Percentiles rank a stretch among this genome's conserved stretches.
phyloP scores from a whole-genome alignment of 2,113 vertebrate genomes.

The Delphinus delphis region DNA sequence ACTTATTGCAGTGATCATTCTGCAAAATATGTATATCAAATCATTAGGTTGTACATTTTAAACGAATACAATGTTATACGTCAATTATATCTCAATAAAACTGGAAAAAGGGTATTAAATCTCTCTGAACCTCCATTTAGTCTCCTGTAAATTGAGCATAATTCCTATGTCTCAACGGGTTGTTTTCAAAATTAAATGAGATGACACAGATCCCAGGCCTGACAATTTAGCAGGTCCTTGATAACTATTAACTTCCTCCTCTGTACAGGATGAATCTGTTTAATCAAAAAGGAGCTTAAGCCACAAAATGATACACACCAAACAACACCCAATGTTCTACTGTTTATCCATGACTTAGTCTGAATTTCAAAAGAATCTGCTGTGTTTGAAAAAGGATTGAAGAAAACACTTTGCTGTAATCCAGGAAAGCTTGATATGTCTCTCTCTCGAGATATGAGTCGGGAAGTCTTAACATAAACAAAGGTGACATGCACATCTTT shows the following conservation, averaged over 20 bases:
- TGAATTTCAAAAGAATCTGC: slow-evolving; percentile 20
- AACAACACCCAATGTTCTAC: background rate
- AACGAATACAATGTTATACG: background rate
- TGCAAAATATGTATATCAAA: background rate
- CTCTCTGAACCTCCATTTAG: background rate
- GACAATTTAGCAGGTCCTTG: background rate
- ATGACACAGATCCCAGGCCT: background rate
- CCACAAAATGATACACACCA: background rate
- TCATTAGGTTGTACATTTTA: background rate
- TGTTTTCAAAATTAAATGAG: background rate
- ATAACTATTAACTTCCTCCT: background rate
- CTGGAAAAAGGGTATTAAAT: background rate
- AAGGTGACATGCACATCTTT: background rate
- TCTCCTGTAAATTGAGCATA: background rate
- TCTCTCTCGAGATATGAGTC: background rate
- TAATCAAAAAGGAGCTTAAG: slow-evolving; percentile 14
- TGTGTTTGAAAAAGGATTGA: slow-evolving; percentile 22
- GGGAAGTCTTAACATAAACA: background rate
- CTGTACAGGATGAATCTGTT: background rate
- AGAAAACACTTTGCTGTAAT: background rate
- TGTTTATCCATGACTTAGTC: slow-evolving; percentile 31
- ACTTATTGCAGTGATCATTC: background rate
- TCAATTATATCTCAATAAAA: background rate
- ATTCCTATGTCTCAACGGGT: background rate
- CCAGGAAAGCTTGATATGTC: background rate